Percentiles rank a stretch among this genome's conserved stretches.
Conservation (phyloP, 2,888 invertebrate species). For the Ctenicera cuprea region DNA sequence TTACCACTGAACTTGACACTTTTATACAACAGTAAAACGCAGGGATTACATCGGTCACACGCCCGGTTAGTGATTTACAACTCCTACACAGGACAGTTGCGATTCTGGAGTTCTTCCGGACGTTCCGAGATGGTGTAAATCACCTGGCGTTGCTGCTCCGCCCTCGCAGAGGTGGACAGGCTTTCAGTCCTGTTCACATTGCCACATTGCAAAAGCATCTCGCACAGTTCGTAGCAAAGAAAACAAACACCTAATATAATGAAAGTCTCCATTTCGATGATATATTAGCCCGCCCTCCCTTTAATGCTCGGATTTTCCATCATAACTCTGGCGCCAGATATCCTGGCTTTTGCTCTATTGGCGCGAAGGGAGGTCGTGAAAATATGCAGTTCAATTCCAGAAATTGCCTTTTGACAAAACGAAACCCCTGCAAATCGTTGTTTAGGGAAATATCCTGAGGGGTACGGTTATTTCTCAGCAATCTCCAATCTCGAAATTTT, state of each 20-base stretch:
- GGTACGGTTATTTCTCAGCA: neutral
- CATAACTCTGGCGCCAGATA: constrained; percentile 52
- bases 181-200: constrained; percentile 65
- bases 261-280: constrained; percentile 78
- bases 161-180: constrained; percentile 62
- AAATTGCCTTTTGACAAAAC: constrained; percentile 31
- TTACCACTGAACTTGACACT: constrained; percentile 52
- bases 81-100: constrained; percentile 47
- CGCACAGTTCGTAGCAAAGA: constrained; percentile 81
- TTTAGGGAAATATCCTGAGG: constrained; percentile 20
- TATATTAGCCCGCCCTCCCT: constrained; percentile 44
- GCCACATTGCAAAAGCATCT: constrained; percentile 76
- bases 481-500: neutral
- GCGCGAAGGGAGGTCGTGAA: constrained; percentile 36
- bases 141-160: constrained; percentile 62
- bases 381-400: constrained; percentile 38
- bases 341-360: constrained; percentile 45
- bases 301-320: constrained; percentile 49
- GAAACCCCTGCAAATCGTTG: constrained; percentile 22
- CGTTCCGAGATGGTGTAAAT: constrained; percentile 67
- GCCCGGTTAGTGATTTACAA: constrained; percentile 48
- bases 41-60: constrained; percentile 51
- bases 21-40: constrained; percentile 51
- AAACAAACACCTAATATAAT: constrained; percentile 81
- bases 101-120: constrained; percentile 53